These are phyloP conservation scores for Dallia pectoralis DNA, from an alignment of 2,797 vertebrate species.

Conservation along the genomic window DNA sequence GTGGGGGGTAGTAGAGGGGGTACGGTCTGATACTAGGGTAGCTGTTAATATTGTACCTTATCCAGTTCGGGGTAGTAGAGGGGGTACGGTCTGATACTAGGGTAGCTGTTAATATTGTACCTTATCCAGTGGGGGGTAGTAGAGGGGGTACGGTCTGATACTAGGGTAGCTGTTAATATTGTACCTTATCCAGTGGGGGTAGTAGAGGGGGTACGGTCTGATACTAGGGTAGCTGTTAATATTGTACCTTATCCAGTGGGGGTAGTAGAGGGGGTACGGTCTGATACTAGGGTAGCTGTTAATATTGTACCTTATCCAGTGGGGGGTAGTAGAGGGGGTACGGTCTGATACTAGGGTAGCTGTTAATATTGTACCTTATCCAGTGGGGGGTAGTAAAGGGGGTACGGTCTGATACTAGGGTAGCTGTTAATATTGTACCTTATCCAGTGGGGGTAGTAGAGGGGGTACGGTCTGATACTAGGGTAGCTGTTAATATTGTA, in stretches of 20 bases:
- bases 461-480: slow-evolving; percentile 79
- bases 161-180: slow-evolving; percentile 81
- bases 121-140: slow-evolving; percentile 91
- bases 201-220: slow-evolving; percentile 85
- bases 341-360: slow-evolving; percentile 79
- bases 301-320: slow-evolving; percentile 88
- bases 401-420: slow-evolving; percentile 78
- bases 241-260: slow-evolving; percentile 89
- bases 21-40: slow-evolving; percentile 81
- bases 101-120: slow-evolving; percentile 85
- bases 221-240: slow-evolving; percentile 83
- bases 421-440: slow-evolving; percentile 90
- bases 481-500: slow-evolving; percentile 83
- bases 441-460: slow-evolving; percentile 92
- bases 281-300: slow-evolving; percentile 82
- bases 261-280: slow-evolving; percentile 88
- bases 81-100: slow-evolving; percentile 79
- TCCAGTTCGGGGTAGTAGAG: slow-evolving; percentile 91
- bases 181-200: slow-evolving; percentile 92
- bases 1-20: slow-evolving; percentile 89
- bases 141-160: slow-evolving; percentile 82
- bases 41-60: slow-evolving; percentile 86
- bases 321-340: slow-evolving; percentile 91
- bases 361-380: slow-evolving; percentile 93
- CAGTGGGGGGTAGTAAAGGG: slow-evolving; percentile 89